Conservation (phyloP, 1,140 invertebrate species). For the Eciton burchellii region DNA sequence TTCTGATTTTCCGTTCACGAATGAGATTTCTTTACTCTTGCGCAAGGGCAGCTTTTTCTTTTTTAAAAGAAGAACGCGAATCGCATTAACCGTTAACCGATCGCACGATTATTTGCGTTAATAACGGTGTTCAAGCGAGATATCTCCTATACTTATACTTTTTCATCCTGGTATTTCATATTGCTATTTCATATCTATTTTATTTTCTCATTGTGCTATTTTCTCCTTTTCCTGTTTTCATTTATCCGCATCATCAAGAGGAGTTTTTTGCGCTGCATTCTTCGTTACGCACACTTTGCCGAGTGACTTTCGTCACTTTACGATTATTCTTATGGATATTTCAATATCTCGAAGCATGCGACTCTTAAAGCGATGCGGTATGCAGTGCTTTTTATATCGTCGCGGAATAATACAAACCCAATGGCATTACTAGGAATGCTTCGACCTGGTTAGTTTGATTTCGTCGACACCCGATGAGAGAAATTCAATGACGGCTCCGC, state of each 20-base stretch:
- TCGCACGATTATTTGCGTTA: slow-evolving; percentile 17
- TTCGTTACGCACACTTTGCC: background rate
- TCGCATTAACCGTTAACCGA: background rate
- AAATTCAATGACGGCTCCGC: background rate
- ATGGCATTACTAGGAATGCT: slow-evolving; percentile 20
- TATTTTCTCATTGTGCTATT: background rate
- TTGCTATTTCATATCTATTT: slow-evolving; percentile 20
- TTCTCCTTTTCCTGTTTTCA: background rate
- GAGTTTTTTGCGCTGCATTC: background rate
- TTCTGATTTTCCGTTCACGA: slow-evolving; percentile 20
- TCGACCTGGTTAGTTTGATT: slow-evolving; percentile 26
- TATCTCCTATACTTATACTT: slow-evolving; percentile 4
- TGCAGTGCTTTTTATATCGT: background rate
- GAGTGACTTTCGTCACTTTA: background rate
- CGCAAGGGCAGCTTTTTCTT: too few relatives aligned
- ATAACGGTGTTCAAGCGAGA: slow-evolving; percentile 2
- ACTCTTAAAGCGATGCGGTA: background rate
- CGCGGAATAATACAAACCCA: slow-evolving; percentile 9
- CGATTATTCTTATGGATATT: slow-evolving; percentile 13
- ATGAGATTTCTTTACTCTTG: background rate
- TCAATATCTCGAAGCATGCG: background rate
- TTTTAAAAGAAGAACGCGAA: background rate
- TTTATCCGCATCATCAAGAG: background rate
- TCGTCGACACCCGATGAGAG: background rate
- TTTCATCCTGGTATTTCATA: slow-evolving; percentile 16